Percentiles rank a stretch among this genome's conserved stretches.
Evolutionary conservation across 2,797 vertebrate species (phyloP).

Genomic region (Hippopotamyrus pictus): DNA sequence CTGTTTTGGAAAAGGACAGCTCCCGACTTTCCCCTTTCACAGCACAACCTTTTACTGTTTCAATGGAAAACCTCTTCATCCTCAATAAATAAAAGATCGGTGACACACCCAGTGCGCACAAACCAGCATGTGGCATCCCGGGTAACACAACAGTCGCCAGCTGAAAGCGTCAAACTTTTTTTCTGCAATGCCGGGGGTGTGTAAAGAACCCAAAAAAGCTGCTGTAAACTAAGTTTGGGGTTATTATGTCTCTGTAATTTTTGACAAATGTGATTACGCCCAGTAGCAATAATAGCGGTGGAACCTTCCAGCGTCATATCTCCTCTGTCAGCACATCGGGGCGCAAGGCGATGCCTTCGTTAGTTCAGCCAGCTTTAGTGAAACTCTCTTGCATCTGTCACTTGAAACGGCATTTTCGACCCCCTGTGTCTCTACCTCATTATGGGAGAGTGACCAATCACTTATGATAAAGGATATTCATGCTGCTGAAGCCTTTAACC

Average conservation of each 20-base stretch:
- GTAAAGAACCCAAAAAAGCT: background rate
- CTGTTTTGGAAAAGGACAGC: background rate
- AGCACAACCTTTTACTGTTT: conserved; percentile 9
- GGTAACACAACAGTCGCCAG: background rate
- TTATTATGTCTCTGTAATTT: conserved; percentile 3
- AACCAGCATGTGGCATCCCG: background rate
- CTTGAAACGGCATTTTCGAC: background rate
- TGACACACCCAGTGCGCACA: background rate
- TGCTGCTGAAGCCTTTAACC: background rate
- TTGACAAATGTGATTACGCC: background rate
- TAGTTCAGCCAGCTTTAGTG: background rate
- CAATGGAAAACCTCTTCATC: conserved; percentile 16
- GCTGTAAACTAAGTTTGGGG: background rate
- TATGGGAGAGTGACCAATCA: background rate
- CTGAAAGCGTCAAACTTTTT: background rate
- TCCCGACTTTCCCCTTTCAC: background rate
- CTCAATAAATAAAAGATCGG: conserved; percentile 19
- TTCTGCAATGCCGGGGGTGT: background rate
- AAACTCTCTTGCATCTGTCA: background rate
- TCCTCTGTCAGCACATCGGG: background rate
- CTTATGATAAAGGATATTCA: background rate
- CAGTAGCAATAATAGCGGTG: background rate
- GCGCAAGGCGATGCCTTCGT: background rate
- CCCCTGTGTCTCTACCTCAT: background rate
- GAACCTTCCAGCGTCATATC: background rate